Conservation (phyloP, 2,888 invertebrate genomes). For the Penaeus monodon region DNA sequence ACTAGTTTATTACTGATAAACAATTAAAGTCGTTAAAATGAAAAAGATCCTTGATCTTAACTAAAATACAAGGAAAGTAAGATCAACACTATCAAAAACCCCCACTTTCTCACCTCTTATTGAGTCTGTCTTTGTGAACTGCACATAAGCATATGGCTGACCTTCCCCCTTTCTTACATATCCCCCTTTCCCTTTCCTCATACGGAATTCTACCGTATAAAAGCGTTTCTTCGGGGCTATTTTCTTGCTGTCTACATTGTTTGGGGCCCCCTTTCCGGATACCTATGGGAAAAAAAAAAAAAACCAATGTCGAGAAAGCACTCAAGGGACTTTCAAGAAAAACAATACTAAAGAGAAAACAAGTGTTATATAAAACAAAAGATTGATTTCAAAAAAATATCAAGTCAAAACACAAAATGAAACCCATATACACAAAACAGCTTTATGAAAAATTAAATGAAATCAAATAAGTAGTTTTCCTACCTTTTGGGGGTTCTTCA, state of each 20-base stretch:
- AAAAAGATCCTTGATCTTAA: neutral
- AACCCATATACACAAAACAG: no score
- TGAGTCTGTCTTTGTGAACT: constrained; percentile 83
- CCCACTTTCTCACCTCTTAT: constrained; percentile 79
- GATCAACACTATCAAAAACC: neutral
- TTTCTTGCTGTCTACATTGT: neutral
- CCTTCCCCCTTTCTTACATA: constrained; percentile 82
- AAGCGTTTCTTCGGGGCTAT: constrained; percentile 66
- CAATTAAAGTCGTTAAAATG: neutral
- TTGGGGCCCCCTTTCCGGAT: neutral
- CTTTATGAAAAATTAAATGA: no score
- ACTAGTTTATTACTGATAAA: no score
- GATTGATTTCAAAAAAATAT: no score
- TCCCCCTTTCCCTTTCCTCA: constrained; percentile 88
- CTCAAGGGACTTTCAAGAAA: no score
- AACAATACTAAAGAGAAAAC: no score
- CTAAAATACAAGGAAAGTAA: neutral
- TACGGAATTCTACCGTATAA: constrained; percentile 76
- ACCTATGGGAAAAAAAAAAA: neutral
- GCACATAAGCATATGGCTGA: constrained; percentile 87
- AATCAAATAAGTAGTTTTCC: neutral
- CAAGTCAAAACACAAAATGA: no score
- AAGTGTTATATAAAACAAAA: no score
- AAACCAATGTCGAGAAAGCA: no score
- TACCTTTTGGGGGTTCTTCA: constrained; percentile 14